Conservation (phyloP, 2,797 vertebrate genomes). For the Leontopithecus rosalia region DNA sequence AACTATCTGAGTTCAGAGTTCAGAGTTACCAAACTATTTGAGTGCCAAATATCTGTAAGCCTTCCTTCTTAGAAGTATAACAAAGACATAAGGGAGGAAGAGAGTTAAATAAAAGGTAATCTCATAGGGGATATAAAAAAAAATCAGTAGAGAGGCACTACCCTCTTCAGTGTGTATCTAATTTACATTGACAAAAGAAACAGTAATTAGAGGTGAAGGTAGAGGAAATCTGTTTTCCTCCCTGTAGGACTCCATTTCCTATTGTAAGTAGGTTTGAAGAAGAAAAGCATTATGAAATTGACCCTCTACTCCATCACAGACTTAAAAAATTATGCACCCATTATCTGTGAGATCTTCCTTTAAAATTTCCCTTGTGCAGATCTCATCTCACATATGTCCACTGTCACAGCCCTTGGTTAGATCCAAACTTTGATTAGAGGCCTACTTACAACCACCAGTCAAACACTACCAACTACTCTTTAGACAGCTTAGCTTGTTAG, state of each 20-base stretch:
- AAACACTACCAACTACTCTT: neutral
- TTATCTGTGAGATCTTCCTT: neutral
- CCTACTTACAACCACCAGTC: neutral
- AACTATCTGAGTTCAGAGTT: neutral
- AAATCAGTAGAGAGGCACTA: constrained; percentile 44
- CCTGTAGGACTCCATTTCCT: constrained; percentile 8
- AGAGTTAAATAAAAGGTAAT: constrained; percentile 60
- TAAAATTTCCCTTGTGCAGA: neutral
- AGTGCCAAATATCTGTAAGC: constrained; percentile 38
- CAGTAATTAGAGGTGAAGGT: constrained; percentile 61
- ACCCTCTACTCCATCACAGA: neutral
- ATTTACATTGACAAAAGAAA: constrained; percentile 65
- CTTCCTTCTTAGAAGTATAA: constrained; percentile 61
- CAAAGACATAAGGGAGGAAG: constrained; percentile 59
- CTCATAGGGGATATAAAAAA: constrained; percentile 65
- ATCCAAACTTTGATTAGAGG: neutral
- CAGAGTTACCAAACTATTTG: constrained; percentile 1
- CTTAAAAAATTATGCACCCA: neutral
- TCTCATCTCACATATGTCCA: neutral
- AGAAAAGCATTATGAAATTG: constrained; percentile 44
- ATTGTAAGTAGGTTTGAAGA: neutral
- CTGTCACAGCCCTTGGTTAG: neutral
- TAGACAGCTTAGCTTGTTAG: neutral
- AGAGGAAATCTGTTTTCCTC: constrained; percentile 70
- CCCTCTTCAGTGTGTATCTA: constrained; percentile 32